Base-by-base conservation (phyloP, 1,140 invertebrate species). In the Drosophila eugracilis region DNA sequence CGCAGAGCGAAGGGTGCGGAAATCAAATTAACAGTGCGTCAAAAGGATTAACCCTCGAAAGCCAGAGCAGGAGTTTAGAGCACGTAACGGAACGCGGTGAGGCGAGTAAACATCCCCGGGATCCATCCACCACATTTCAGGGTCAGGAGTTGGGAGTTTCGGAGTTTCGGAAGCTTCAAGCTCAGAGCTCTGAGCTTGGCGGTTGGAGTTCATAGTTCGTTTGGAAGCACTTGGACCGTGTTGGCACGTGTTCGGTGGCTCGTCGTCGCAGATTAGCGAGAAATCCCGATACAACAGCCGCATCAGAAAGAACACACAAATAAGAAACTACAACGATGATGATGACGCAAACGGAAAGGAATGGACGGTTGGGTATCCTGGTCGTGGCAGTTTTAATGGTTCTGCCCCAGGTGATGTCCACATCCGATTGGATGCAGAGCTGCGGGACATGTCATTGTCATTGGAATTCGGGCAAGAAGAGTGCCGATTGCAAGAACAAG, bases 381-480 rank as follows among this genome's bases (percentile, higher is more conserved):
- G 12, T 30, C 3, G 0, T 76, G 15, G n/a, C 60, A n/a, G 26
- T 84, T 22, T 1, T 63, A 0, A 4, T 55, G 12, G 21, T 69
- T 2, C 39, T 41, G 12, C 39, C 70, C 4, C 39, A 47, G 5
- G 22, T 53, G 0, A 1, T 19, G 0, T 58, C 49, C 3, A 72
- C 93, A 34, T 89, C 92, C 7, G 93, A 95, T 48, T 95, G 94
- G 94, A 92, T 92, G 71, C 90, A 92, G 15, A 93, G 93, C 41
- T 92, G 92, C 67, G 83, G 92, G 22, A 92, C 92, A 24, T 97
- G 96, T 92, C 95, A 95, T 75, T 97, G 96, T 79, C 94, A 94
- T 53, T 97, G 96, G 96, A 93, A 94, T 4, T 95, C 94, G 39
- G 96, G 96, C 1, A 96, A 95, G 89, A 96, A 95, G 88, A 95